Conservation (phyloP, 1,140 invertebrate genomes). For the Chironomus tepperi region DNA sequence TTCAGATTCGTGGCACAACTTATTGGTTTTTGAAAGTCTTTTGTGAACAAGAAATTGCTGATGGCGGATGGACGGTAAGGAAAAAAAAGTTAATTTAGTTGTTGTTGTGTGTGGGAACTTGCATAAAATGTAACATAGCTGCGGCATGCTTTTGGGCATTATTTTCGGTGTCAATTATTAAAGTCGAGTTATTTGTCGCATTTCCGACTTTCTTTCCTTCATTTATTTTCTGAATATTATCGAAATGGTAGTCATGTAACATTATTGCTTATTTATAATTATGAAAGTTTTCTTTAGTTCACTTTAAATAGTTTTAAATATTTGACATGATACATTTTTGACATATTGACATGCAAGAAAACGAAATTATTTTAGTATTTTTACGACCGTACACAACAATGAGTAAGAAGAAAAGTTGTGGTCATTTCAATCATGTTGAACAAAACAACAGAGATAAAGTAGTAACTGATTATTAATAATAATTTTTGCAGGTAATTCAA, state of each 20-base stretch:
- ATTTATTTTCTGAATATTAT: conserved; percentile 25
- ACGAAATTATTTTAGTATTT: too few relatives aligned
- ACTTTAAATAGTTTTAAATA: background rate
- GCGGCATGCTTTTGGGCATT: background rate
- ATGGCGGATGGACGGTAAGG: conserved; percentile 90
- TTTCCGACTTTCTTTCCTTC: background rate
- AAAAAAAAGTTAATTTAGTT: conserved; percentile 16
- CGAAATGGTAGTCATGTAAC: background rate
- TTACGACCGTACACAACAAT: too few relatives aligned
- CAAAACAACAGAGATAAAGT: background rate
- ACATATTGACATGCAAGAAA: background rate
- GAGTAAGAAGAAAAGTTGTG: too few relatives aligned
- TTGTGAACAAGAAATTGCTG: conserved; percentile 82
- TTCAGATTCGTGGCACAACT: conserved; percentile 78
- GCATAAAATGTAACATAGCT: background rate
- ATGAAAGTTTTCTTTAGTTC: background rate
- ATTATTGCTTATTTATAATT: background rate
- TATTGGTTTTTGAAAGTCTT: conserved; percentile 88
- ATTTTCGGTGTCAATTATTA: background rate
- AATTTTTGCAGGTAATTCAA: conserved; percentile 66
- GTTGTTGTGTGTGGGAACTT: background rate
- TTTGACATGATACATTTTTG: background rate
- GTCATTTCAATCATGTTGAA: background rate
- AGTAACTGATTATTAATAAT: too few relatives aligned
- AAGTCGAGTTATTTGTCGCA: background rate